Percentiles rank a stretch among this genome's conserved stretches.
Evolutionary conservation across 2,888 invertebrate species (phyloP).

Genomic region (Melikaiella ostensackeni): DNA sequence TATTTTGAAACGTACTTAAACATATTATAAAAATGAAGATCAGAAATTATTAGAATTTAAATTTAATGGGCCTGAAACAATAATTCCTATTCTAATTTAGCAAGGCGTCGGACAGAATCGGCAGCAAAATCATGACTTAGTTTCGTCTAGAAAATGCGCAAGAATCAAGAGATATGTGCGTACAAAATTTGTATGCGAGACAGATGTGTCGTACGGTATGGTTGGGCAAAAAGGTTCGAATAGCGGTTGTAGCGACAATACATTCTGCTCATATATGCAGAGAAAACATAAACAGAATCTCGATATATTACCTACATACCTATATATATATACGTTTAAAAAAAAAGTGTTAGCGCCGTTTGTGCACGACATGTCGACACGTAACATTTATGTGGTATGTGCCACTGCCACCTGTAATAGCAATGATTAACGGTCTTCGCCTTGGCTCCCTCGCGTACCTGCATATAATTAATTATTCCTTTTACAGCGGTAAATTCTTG

Average conservation of each 20-base stretch:
- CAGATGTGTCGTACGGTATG: slow-evolving; percentile 32
- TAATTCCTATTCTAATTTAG: not conserved
- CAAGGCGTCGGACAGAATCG: not conserved
- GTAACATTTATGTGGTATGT: not conserved
- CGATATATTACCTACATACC: slow-evolving; percentile 2
- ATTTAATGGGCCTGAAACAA: not conserved
- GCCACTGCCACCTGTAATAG: not conserved
- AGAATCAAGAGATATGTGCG: not conserved
- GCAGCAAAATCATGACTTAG: not conserved
- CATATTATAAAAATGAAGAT: no score
- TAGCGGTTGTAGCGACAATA: slow-evolving; percentile 32
- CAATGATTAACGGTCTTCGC: slow-evolving; percentile 22
- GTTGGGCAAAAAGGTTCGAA: slow-evolving; percentile 24
- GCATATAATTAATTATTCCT: slow-evolving; percentile 28
- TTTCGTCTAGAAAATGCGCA: not conserved
- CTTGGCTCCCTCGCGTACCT: slow-evolving; percentile 55
- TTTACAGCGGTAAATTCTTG: not conserved
- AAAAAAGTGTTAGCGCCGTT: slow-evolving; percentile 4
- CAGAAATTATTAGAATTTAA: no score
- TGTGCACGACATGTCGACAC: not conserved
- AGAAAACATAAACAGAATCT: slow-evolving; percentile 24
- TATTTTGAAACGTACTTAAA: no score
- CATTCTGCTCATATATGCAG: not conserved
- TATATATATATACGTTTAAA: not conserved
- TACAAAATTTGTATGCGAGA: slow-evolving; percentile 13